Percentiles rank a stretch among this genome's conserved stretches.
These are phyloP conservation scores for Villa cingulata DNA, from an alignment of 2,888 invertebrate genomes.

Conservation along the genomic window DNA sequence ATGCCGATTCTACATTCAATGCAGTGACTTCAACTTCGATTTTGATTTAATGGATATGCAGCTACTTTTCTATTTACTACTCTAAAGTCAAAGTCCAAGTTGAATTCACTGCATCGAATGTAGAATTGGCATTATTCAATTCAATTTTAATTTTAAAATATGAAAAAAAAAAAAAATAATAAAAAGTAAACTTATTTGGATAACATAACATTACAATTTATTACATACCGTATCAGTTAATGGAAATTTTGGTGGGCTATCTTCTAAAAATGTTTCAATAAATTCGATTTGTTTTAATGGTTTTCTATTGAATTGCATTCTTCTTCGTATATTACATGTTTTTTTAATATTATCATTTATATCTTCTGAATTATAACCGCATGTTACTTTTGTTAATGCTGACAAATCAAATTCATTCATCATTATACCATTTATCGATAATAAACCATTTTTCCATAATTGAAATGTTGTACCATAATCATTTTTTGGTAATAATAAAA, in stretches of 20 bases:
- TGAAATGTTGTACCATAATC: slow-evolving; percentile 30
- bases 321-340: slow-evolving; percentile 22
- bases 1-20: too few species aligned
- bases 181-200: too few species aligned
- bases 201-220: too few species aligned
- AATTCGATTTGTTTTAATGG: slow-evolving; percentile 25
- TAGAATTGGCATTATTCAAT: too few species aligned
- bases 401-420: slow-evolving; percentile 19
- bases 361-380: slow-evolving; percentile 28
- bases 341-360: slow-evolving; percentile 26
- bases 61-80: too few species aligned
- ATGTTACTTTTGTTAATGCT: slow-evolving; percentile 26
- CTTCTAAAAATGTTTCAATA: slow-evolving; percentile 22
- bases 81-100: too few species aligned
- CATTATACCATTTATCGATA: slow-evolving; percentile 18
- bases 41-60: too few species aligned
- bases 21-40: too few species aligned
- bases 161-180: too few species aligned
- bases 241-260: slow-evolving; percentile 21
- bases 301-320: slow-evolving; percentile 20
- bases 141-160: too few species aligned
- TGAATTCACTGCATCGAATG: too few species aligned
- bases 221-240: slow-evolving; percentile 22
- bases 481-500: slow-evolving; percentile 26
- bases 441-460: slow-evolving; percentile 25